phyloP scores from a whole-genome alignment of 2,113 vertebrate species.

The Ptilorrhoa leucosticta region DNA sequence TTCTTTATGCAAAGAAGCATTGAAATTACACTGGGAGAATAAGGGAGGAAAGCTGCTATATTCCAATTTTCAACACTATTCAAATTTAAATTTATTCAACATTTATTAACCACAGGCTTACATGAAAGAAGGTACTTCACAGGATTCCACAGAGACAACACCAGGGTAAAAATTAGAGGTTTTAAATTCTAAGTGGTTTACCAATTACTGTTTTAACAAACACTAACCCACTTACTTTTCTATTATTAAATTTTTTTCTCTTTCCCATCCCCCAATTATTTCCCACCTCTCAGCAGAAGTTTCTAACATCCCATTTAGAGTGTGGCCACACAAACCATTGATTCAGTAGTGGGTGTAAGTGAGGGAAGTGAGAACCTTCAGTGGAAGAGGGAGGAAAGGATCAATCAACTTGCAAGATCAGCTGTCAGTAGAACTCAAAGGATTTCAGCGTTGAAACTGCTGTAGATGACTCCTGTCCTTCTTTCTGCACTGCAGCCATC shows the following conservation, averaged over 20 bases:
- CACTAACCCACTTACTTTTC: neutral
- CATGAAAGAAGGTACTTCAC: slow-evolving; percentile 36
- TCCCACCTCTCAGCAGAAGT: neutral
- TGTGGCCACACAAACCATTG: neutral
- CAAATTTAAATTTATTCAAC: slow-evolving; percentile 24
- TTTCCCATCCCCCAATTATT: neutral
- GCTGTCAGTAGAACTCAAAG: slow-evolving; percentile 53
- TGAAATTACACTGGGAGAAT: neutral
- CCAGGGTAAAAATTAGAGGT: neutral
- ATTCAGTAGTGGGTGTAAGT: neutral
- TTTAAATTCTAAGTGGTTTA: slow-evolving; percentile 30
- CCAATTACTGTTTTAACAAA: slow-evolving; percentile 34
- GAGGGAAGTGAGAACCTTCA: slow-evolving; percentile 11
- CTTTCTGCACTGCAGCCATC: slow-evolving; percentile 27
- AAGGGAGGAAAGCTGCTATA: neutral
- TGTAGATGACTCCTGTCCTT: slow-evolving; percentile 11
- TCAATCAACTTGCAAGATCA: slow-evolving; percentile 46
- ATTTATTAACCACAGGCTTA: slow-evolving; percentile 36
- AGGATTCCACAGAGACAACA: neutral
- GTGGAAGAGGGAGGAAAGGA: slow-evolving; percentile 26
- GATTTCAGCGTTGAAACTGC: slow-evolving; percentile 22
- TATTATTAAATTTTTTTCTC: neutral
- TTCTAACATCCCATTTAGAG: neutral
- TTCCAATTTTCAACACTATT: neutral
- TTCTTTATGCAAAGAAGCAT: neutral